Percentiles rank a stretch among this genome's conserved stretches.
Evolutionary conservation across 2,888 invertebrate genomes (phyloP).

Genomic region (Ectemnius cavifrons): DNA sequence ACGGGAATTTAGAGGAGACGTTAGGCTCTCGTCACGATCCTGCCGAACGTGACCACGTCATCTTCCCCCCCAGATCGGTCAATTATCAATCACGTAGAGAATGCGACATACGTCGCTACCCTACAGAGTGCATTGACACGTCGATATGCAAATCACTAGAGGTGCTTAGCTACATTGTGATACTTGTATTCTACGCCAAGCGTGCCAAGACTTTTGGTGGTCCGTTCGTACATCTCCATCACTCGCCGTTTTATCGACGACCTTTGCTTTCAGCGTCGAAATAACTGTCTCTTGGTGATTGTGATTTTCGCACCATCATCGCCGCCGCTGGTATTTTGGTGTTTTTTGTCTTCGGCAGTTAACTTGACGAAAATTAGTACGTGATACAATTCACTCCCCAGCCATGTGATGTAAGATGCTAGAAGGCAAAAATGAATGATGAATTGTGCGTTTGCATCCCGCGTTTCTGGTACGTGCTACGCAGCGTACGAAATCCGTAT

Average conservation of each 20-base stretch:
- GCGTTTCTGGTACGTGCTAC: neutral
- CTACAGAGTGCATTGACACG: constrained; percentile 27
- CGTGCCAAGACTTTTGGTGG: neutral
- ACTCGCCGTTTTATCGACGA: constrained; percentile 20
- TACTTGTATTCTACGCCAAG: neutral
- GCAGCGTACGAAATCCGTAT: constrained; percentile 17
- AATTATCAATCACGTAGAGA: constrained; percentile 36
- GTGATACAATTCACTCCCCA: too few relatives aligned
- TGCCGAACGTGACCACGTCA: constrained; percentile 7
- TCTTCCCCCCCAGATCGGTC: constrained; percentile 11
- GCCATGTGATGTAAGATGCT: neutral
- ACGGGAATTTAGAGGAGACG: neutral
- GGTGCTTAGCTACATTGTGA: neutral
- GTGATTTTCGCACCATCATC: constrained; percentile 14
- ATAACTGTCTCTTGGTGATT: constrained; percentile 2
- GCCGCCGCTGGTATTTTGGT: constrained; percentile 17
- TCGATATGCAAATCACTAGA: neutral
- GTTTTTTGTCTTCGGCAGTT: neutral
- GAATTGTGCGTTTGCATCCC: neutral
- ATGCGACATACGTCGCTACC: neutral
- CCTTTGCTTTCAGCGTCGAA: constrained; percentile 22
- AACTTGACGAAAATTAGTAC: too few relatives aligned
- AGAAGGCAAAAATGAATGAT: neutral
- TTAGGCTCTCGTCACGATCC: neutral
- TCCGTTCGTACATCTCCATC: neutral